Conservation (phyloP, 2,113 vertebrate genomes). For the Psephotus haematonotus region DNA sequence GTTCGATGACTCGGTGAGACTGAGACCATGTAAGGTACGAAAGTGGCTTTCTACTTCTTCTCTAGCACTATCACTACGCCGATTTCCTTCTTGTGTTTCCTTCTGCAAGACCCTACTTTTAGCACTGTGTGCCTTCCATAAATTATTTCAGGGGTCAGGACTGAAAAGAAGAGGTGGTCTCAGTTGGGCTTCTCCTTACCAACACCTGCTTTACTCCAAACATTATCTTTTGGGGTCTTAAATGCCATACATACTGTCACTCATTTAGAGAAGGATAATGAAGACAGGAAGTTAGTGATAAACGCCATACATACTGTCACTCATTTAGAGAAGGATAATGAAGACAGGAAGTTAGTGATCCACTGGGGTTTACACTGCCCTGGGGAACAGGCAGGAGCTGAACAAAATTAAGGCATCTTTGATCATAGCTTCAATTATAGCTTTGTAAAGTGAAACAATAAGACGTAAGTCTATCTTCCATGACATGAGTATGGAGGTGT, state of each 20-base stretch:
- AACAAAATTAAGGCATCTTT: neutral
- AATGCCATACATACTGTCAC: neutral
- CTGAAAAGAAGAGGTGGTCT: neutral
- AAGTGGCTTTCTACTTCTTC: neutral
- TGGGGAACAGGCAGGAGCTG: neutral
- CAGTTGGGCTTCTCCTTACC: neutral
- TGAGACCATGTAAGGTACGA: conserved; percentile 79
- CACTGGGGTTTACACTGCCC: neutral
- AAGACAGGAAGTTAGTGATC: neutral
- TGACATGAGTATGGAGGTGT: neutral
- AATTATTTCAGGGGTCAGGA: neutral
- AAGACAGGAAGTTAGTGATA: neutral
- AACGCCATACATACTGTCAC: neutral
- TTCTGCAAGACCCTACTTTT: neutral
- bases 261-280: neutral
- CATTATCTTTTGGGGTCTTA: neutral
- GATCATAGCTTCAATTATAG: neutral
- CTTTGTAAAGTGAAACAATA: neutral
- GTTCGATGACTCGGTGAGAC: conserved; percentile 18
- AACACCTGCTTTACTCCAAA: neutral
- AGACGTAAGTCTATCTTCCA: neutral
- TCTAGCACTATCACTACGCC: neutral
- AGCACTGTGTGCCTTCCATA: neutral
- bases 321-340: neutral
- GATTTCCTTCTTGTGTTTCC: neutral